phyloP scores from a whole-genome alignment of 2,113 vertebrate genomes.

The Origma solitaria region DNA sequence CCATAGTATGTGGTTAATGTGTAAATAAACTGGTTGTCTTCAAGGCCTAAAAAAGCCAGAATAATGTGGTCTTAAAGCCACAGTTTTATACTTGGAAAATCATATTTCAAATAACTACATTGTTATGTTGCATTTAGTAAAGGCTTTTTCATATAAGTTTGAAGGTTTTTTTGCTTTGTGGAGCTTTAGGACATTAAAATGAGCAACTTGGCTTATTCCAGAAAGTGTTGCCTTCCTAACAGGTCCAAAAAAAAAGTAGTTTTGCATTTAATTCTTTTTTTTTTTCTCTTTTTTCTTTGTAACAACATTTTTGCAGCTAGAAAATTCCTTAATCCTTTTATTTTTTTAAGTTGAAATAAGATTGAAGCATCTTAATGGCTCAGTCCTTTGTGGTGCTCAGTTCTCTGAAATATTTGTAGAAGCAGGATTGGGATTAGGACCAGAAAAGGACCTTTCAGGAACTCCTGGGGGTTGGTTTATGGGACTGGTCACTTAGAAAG shows the following conservation, averaged over 20 bases:
- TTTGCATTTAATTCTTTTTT: background rate
- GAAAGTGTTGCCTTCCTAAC: background rate
- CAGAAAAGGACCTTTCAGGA: background rate
- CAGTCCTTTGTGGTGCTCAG: background rate
- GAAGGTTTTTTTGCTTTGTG: background rate
- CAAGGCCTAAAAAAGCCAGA: background rate
- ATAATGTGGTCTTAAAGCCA: background rate
- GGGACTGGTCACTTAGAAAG: background rate
- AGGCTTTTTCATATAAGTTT: background rate
- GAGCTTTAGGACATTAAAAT: background rate
- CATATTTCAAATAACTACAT: background rate
- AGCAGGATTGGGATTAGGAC: background rate
- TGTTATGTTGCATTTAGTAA: background rate
- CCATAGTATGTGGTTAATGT: background rate
- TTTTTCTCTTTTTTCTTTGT: background rate
- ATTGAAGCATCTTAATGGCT: background rate
- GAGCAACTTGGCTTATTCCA: background rate
- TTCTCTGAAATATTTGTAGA: background rate
- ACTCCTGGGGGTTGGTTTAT: rapidly evolving
- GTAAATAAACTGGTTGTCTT: background rate
- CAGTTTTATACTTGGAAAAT: background rate
- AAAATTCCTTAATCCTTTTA: background rate
- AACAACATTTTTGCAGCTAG: background rate
- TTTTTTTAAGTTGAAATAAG: background rate
- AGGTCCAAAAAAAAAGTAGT: background rate